phyloP scores from a whole-genome alignment of 2,113 vertebrate species.

The Colistium nudipinnis region DNA sequence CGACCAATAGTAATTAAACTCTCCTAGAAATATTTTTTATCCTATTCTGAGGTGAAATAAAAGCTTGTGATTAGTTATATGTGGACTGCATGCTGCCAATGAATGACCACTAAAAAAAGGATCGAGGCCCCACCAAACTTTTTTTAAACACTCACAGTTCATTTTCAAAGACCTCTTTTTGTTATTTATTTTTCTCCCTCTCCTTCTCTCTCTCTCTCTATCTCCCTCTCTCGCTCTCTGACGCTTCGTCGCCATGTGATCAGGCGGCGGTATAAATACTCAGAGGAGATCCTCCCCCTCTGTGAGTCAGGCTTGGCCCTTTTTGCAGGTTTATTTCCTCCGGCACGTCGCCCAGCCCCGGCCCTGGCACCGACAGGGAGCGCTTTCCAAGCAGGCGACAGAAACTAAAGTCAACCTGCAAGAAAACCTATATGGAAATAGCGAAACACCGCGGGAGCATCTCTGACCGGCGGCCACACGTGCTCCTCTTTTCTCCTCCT shows the following conservation, averaged over 20 bases:
- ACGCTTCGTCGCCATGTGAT: slow-evolving; percentile 89
- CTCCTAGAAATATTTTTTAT: slow-evolving; percentile 33
- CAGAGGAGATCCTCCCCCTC: slow-evolving; percentile 85
- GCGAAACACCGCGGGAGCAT: slow-evolving; percentile 45
- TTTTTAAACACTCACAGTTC: slow-evolving; percentile 55
- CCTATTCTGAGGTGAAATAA: background rate
- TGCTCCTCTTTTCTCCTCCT: slow-evolving; percentile 58
- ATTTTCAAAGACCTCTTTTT: slow-evolving; percentile 63
- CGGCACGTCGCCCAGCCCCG: slow-evolving; percentile 45
- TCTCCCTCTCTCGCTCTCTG: slow-evolving; percentile 68
- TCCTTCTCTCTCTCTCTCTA: slow-evolving; percentile 32
- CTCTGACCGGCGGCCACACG: slow-evolving; percentile 51
- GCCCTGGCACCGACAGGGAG: slow-evolving; percentile 26
- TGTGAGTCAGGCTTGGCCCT: slow-evolving; percentile 83
- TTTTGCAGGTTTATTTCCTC: slow-evolving; percentile 71
- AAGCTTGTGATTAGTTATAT: slow-evolving; percentile 21
- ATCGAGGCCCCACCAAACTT: slow-evolving; percentile 56
- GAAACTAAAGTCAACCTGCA: slow-evolving; percentile 4
- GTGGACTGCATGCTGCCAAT: slow-evolving; percentile 32
- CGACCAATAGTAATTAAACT: no score
- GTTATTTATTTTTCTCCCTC: slow-evolving; percentile 12
- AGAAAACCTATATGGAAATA: slow-evolving; percentile 77
- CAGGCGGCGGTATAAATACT: slow-evolving; percentile 82
- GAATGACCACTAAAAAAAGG: slow-evolving; percentile 65
- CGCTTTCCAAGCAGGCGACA: slow-evolving; percentile 30